These are phyloP conservation scores for Salticus scenicus DNA, from an alignment of 2,888 invertebrate genomes.

Conservation along the genomic window DNA sequence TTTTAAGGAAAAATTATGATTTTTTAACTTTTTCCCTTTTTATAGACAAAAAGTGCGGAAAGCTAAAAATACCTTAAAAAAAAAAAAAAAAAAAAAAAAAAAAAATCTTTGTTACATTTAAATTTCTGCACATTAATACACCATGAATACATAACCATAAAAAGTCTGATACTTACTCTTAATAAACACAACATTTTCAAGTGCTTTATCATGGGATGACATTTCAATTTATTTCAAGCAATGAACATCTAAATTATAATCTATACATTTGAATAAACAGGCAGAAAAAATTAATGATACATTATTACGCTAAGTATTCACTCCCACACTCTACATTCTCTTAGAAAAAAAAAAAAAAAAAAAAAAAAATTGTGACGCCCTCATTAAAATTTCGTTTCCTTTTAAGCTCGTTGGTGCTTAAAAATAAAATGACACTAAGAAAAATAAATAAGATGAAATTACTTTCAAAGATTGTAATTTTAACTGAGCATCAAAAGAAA, in stretches of 20 bases:
- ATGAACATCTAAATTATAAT: background rate
- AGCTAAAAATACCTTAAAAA: too few species aligned
- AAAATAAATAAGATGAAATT: conserved; percentile 6
- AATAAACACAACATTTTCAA: too few species aligned
- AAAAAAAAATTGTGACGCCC: background rate
- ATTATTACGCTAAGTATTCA: background rate
- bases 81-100: too few species aligned
- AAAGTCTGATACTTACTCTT: too few species aligned
- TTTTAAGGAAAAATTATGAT: too few species aligned
- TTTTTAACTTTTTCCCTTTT: too few species aligned
- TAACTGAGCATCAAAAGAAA: conserved; percentile 2
- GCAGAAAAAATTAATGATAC: conserved; percentile 1
- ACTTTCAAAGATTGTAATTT: conserved; percentile 9
- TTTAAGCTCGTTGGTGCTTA: background rate
- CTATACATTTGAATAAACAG: background rate
- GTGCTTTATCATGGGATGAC: too few species aligned
- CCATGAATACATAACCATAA: too few species aligned
- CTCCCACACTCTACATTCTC: background rate
- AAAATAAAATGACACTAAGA: conserved; percentile 9
- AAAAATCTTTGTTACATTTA: too few species aligned
- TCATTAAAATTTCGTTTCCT: conserved; percentile 1
- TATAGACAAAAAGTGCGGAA: too few species aligned
- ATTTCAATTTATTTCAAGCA: too few species aligned
- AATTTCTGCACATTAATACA: too few species aligned
- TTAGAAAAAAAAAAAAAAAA: background rate